These are phyloP conservation scores for Nannospalax galili DNA, from an alignment of 2,113 vertebrate species.

Conservation along the genomic window DNA sequence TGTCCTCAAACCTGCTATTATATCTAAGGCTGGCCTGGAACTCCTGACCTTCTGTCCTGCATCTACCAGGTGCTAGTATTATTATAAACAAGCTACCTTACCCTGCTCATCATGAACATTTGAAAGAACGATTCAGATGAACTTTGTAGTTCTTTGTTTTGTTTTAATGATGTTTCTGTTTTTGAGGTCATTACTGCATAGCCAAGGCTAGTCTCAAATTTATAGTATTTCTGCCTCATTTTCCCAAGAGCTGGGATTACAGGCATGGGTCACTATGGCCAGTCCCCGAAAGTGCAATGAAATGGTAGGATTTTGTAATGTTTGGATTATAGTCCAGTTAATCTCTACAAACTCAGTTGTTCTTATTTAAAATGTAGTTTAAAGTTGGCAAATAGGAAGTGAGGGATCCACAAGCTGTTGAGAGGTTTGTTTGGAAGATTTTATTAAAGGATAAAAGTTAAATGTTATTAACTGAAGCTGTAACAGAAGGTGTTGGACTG, in stretches of 20 bases:
- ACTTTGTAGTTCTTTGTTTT: background rate
- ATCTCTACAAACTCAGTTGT: background rate
- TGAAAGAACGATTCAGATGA: background rate
- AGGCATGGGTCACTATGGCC: too few species aligned
- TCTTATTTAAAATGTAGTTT: background rate
- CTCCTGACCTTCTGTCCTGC: rapidly evolving
- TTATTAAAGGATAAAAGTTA: background rate
- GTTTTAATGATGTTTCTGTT: background rate
- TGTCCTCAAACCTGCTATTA: background rate
- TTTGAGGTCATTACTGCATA: background rate
- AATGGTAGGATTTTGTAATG: background rate
- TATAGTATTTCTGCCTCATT: too few species aligned
- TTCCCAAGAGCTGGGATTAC: too few species aligned
- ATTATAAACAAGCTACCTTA: background rate
- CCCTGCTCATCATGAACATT: background rate
- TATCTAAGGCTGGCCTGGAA: background rate
- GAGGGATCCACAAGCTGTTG: background rate
- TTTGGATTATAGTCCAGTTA: background rate
- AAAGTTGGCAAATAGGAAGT: background rate
- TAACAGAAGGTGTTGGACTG: too few species aligned
- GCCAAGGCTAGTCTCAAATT: background rate
- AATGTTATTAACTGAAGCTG: background rate
- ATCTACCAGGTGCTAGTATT: background rate
- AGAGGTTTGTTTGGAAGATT: background rate
- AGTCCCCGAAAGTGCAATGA: background rate